phyloP scores from a whole-genome alignment of 92 coral and sea anemone species.

The Bergia sp. region DNA sequence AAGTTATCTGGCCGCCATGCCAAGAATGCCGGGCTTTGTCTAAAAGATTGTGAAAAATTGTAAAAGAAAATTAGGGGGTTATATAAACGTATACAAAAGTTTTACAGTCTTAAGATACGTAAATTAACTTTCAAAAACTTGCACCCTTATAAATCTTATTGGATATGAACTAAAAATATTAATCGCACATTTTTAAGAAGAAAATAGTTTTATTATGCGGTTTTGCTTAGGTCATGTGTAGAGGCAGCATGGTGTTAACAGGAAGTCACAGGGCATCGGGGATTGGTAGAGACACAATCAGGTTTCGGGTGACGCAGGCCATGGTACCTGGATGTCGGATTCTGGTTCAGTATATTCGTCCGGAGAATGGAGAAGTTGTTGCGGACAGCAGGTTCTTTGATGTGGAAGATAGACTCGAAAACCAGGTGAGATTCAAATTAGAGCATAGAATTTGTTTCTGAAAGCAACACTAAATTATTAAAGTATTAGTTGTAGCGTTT shows the following conservation, averaged over 20 bases:
- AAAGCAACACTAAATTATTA: no score
- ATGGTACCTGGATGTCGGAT: conserved; percentile 27
- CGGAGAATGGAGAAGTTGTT: conserved; percentile 1
- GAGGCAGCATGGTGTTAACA: conserved; percentile 9
- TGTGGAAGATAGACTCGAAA: conserved; percentile 20
- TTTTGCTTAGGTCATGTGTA: neutral
- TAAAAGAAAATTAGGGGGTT: neutral
- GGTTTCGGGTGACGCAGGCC: conserved; percentile 14
- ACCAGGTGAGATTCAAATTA: neutral
- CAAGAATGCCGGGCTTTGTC: neutral
- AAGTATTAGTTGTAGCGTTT: no score
- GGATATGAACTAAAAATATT: neutral
- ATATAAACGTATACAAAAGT: no score
- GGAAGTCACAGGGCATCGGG: conserved; percentile 2
- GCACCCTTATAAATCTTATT: neutral
- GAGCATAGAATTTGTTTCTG: neutral
- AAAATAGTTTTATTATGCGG: neutral
- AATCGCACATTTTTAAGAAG: neutral
- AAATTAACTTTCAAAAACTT: no score
- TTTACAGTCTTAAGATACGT: no score
- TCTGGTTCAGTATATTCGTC: conserved; percentile 14
- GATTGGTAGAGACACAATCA: neutral
- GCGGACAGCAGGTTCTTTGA: conserved; percentile 9
- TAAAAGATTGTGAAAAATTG: neutral
- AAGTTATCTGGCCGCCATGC: neutral